Base-by-base conservation (phyloP, 2,113 vertebrate species). In the Chroicocephalus ridibundus region DNA sequence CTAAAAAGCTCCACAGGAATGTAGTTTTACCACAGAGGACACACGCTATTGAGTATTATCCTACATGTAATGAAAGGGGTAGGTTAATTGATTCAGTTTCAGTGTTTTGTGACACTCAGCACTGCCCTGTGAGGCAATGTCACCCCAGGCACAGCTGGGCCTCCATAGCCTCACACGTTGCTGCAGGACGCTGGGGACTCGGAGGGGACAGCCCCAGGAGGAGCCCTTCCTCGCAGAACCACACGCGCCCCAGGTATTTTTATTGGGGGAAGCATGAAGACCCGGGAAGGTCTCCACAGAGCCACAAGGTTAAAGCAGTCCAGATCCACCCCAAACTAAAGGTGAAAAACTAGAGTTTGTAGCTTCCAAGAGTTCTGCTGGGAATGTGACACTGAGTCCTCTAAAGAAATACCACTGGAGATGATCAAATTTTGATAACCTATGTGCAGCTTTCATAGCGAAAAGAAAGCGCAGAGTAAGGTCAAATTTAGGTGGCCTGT, bases 221-320 rank as follows among this genome's bases (percentile, higher is more conserved):
- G 15, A 79, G 24, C 47, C 34, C 49, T 74, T 61, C 60, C 24
- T 74, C 2, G 1, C 25, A 69, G 60, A 64, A 57, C 42, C 10
- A n/a, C 54, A 32, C 0, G 1, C 2, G 1, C 44, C 24, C 6
- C 11, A 11, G n/a, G 36, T 62, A 46, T 51, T 82, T 72, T 46
- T 69, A 14, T 0, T 29, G 15, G 61, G 17, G n/a, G 34, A 80
- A 88, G 47, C 32, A 57, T 18, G 29, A n/a, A 68, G 19, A 5
- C 31, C 70, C 66, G 40, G 44, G 27, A 78, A 66, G 46, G 16
- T 42, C 6, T 74, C 29, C 34, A 70, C 29, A 40, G 61, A 83
- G 15, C 20, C 25, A 21, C 1, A 3, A 64, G 29, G 36, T n/a
- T 52, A 47, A 36, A 52, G 25, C 31, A 25, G 22, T 55, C 7